These are phyloP conservation scores for Myocastor coypus DNA, from an alignment of 2,113 vertebrate genomes.

Conservation along the genomic window DNA sequence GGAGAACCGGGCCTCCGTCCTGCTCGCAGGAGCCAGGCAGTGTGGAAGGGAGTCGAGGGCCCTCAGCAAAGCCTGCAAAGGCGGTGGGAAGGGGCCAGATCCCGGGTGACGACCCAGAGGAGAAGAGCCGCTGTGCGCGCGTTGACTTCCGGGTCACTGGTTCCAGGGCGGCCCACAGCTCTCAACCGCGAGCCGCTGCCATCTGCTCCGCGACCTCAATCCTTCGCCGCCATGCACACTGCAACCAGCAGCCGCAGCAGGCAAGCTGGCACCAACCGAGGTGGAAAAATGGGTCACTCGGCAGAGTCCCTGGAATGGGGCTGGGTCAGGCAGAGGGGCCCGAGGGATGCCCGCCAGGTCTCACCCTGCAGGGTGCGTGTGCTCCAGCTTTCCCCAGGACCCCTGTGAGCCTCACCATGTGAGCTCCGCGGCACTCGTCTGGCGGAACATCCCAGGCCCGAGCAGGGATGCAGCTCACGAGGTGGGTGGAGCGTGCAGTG, in stretches of 20 bases:
- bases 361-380: neutral
- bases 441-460: neutral
- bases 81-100: neutral
- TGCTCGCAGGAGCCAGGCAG: neutral
- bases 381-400: neutral
- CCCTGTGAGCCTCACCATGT: neutral
- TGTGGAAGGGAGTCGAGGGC: neutral
- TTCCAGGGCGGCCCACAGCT: constrained; percentile 48
- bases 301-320: neutral
- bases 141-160: constrained; percentile 72
- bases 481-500: rapidly evolving
- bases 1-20: neutral
- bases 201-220: constrained; percentile 79
- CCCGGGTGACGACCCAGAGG: neutral
- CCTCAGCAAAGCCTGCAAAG: neutral
- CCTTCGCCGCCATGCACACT: neutral
- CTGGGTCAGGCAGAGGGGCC: neutral
- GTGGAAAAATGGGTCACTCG: constrained; percentile 77
- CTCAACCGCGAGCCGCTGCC: constrained; percentile 71
- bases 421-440: too few species aligned
- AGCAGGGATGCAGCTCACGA: neutral
- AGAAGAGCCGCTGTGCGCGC: neutral
- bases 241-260: constrained; percentile 55
- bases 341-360: neutral
- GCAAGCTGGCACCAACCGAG: constrained; percentile 61